Base-by-base conservation (phyloP, 2,113 vertebrate genomes). In the Melanerpes aurifrons region DNA sequence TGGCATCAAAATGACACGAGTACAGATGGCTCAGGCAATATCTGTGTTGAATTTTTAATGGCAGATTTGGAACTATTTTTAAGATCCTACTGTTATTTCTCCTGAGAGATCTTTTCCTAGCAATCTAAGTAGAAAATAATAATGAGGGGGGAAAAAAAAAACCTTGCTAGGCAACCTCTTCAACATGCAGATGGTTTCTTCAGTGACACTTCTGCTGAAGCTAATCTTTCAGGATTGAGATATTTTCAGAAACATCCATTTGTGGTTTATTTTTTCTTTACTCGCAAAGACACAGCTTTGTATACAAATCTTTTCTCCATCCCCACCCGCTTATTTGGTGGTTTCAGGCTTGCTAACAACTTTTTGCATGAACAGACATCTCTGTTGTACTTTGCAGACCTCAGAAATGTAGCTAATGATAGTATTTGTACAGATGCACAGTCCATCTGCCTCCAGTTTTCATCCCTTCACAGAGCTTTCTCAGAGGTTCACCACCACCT, bases 171-270 rank as follows among this genome's bases (percentile, higher is more conserved):
- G 92, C 93, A 95, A 95, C 94, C 95, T 93, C 78, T 96, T 97
- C 92, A 95, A 90, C 76, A 82, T 89, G 92, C 74, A 95, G 89
- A 96, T 96, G 82, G 93, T 86, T 96, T 94, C 90, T 95, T 89
- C 96, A 95, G 89, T 83, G 62, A 96, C 92, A 95, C 94, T 97
- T 96, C 78, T 97, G 96, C 95, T 96, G 95, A 96, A 95, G 96
- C 88, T 96, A 94, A 97, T 97, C 90, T 94, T 96, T 86, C 45
- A 96, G 92, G 93, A 98, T 96, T 97, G 97, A 98, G 97, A 97
- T 97, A 97, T 98, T 97, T 97, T 97, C 95, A 97, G 97, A 96
- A 97, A 96, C 90, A 94, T 79, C 80, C 82, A 96, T 96, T 97
- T 96, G 96, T 94, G 89, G 64, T 67, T 94, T 97, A 43, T 86